Percentiles rank a stretch among this genome's conserved stretches.
Conservation (phyloP, 2,888 invertebrate genomes). For the Anoncus sp. region DNA sequence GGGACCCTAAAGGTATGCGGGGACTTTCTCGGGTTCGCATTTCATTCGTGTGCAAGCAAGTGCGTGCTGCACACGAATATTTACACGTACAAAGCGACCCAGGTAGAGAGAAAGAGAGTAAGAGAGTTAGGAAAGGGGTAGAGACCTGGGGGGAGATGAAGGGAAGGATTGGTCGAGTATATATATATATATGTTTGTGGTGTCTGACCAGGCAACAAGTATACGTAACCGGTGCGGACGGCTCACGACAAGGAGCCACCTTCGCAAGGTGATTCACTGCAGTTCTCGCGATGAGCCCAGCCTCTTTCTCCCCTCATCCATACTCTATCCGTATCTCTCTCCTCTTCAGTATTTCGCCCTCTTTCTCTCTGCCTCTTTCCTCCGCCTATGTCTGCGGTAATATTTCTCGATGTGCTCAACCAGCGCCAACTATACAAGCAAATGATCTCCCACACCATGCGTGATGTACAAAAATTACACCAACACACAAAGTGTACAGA, state of each 20-base stretch:
- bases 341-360: not conserved
- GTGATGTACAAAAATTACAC: too few relatives aligned
- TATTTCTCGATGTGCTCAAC: slow-evolving; percentile 11
- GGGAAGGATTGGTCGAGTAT: slow-evolving; percentile 63
- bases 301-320: slow-evolving; percentile 6
- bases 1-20: slow-evolving; percentile 64
- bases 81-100: slow-evolving; percentile 43
- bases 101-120: slow-evolving; percentile 42
- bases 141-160: slow-evolving; percentile 59
- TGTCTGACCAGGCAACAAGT: slow-evolving; percentile 45
- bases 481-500: not conserved
- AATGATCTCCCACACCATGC: not conserved
- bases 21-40: slow-evolving; percentile 40
- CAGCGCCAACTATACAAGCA: not conserved
- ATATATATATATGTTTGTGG: slow-evolving; percentile 16
- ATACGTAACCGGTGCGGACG: slow-evolving; percentile 61
- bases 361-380: not conserved
- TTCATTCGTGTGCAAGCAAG: slow-evolving; percentile 50
- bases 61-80: slow-evolving; percentile 58
- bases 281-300: slow-evolving; percentile 51
- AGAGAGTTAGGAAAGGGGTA: slow-evolving; percentile 56
- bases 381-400: slow-evolving; percentile 22
- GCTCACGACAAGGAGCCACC: slow-evolving; percentile 71
- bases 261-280: slow-evolving; percentile 80
- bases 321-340: slow-evolving; percentile 7